Percentiles rank a stretch among this genome's conserved stretches.
Evolutionary conservation across 2,888 invertebrate genomes (phyloP).

Genomic region (Achlya flavicornis): DNA sequence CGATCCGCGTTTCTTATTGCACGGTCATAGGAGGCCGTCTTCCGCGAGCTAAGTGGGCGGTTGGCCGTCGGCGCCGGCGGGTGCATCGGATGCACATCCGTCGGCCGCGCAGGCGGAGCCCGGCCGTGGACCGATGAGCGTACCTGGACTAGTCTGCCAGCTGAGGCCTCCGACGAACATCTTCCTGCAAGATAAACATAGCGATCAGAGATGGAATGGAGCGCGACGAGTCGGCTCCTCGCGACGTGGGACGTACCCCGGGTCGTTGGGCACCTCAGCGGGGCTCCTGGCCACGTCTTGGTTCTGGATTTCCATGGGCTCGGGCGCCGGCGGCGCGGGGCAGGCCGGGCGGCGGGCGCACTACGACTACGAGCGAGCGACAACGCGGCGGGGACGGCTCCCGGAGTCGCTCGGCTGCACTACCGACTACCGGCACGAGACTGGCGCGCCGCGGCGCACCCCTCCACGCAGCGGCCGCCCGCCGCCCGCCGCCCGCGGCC

Average conservation of each 20-base stretch:
- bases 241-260: slow-evolving; percentile 87
- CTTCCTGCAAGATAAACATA: slow-evolving; percentile 94
- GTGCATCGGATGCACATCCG: slow-evolving; percentile 73
- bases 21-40: slow-evolving; percentile 46
- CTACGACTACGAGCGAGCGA: slow-evolving; percentile 85
- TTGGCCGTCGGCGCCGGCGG: slow-evolving; percentile 57
- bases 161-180: slow-evolving; percentile 99
- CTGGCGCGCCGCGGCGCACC: slow-evolving; percentile 82
- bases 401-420: slow-evolving; percentile 86
- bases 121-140: slow-evolving; percentile 70
- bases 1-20: slow-evolving; percentile 49
- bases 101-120: slow-evolving; percentile 52
- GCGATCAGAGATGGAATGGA: slow-evolving; percentile 61
- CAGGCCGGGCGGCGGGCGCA: slow-evolving; percentile 71
- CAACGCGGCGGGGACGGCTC: slow-evolving; percentile 84
- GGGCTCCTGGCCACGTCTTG: slow-evolving; percentile 93
- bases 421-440: slow-evolving; percentile 90
- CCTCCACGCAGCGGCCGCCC: slow-evolving; percentile 68
- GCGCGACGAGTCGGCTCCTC: slow-evolving; percentile 35
- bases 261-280: slow-evolving; percentile 97
- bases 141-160: slow-evolving; percentile 99
- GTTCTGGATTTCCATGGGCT: slow-evolving; percentile 89
- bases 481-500: slow-evolving; percentile 53
- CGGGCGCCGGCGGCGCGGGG: slow-evolving; percentile 72
- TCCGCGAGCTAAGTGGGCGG: slow-evolving; percentile 52